Evolutionary conservation across 2,113 vertebrate genomes (phyloP), one percentile per base, ranked within the genome.

Genomic region (Bubo blakistoni): DNA sequence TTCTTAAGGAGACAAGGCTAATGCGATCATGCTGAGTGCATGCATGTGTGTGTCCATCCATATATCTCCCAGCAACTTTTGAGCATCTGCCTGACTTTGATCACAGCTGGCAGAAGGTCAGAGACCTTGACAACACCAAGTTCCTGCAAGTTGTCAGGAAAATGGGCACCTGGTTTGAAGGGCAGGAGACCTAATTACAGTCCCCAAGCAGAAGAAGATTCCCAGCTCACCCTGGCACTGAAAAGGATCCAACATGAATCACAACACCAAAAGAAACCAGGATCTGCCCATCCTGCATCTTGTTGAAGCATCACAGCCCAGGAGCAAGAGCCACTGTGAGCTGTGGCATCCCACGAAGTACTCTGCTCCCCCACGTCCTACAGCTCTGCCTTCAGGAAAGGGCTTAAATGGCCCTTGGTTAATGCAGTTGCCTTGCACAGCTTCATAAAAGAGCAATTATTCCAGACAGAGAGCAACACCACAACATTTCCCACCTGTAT

Each of bases 1-100:
- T 88, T 88, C 76, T 84, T 62, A 84, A 92, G 91, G 63, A 86
- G 86, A 92, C 54, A 84, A 91, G 47, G 59, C 80, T 96, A 96
- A 96, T 44, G n/a, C 11, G 4, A 89, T 58, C 86, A 59, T 63
- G 72, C 86, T 86, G 93, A 94, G 77, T 32, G 26, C 0, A 0
- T 66, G 76, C 49, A 74, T 74, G 63, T 10, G 4, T 88, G 80
- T 92, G 72, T 92, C 88, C 83, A 74, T 89, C 88, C 80, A n/a
- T 66, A 10, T 51, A 91, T 91, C 77, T 92, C 80, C 65, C 70
- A 94, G 81, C 52, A 76, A 52, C 80, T 86, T 86, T 4, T 69
- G 70, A 92, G n/a, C 70, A 87, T 92, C 86, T 91, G 69, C 59
- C 47, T 71, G 81, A 78, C 91, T 94, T 88, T 84, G 81, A 91